phyloP scores from a whole-genome alignment of 2,113 vertebrate genomes.

The Lates calcarifer region DNA sequence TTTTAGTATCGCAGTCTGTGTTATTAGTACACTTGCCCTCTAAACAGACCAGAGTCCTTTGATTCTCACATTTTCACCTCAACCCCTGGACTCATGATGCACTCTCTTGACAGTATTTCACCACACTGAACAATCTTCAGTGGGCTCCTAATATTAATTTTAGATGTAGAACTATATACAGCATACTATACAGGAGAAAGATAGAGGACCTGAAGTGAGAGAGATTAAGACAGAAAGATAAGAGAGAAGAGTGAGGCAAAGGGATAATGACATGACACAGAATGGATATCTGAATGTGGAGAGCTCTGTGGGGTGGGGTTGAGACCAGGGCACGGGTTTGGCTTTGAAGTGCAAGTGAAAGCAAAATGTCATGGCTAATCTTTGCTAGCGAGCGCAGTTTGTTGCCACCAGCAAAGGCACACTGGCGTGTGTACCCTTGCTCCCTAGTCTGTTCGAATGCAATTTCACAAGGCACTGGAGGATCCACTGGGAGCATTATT shows the following conservation, averaged over 20 bases:
- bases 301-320: constrained; percentile 27
- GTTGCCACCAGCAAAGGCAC: constrained; percentile 55
- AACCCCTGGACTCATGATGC: background rate
- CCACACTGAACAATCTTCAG: background rate
- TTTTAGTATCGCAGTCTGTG: background rate
- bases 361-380: constrained; percentile 67
- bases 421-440: background rate
- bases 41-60: background rate
- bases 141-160: background rate
- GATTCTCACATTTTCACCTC: background rate
- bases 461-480: constrained; percentile 18
- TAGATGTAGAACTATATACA: background rate
- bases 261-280: background rate
- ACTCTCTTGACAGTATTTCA: background rate
- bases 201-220: background rate
- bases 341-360: constrained; percentile 71
- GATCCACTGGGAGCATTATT: constrained; percentile 9
- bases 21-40: background rate
- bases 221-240: constrained; percentile 5
- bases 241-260: background rate
- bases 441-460: constrained; percentile 7
- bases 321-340: constrained; percentile 27
- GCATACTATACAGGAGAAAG: background rate
- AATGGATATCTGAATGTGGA: constrained; percentile 38
- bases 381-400: constrained; percentile 30